Evolutionary conservation across 2,797 vertebrate genomes (phyloP), one percentile per base, ranked within the genome.

Genomic region (Margarornis squamiger): DNA sequence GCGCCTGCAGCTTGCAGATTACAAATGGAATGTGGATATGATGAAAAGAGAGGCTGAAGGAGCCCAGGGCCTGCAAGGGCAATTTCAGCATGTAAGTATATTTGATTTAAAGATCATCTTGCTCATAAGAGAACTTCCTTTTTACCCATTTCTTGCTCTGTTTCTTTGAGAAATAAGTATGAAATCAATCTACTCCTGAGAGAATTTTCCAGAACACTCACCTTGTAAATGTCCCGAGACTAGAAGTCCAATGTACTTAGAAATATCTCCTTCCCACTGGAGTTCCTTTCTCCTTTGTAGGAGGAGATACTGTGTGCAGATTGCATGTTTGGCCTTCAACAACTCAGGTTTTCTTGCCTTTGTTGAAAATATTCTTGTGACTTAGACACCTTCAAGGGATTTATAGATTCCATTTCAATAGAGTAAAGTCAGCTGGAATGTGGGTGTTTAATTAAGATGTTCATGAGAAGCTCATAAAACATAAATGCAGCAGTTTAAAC

Each of bases 1-100:
- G 81, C 97, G 98, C 49, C 88, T 99, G 81, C 98, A 99, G 94
- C 96, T 99, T 70, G 94, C 97, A 55, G 98, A 98, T 91, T 96
- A 98, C 67, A 98, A 96, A 91, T 96, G 94, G 81, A 97, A 93
- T 72, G 88, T 96, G 30, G 95, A 48, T 72, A 96, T 96, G 67
- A 58, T 97, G 91, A 95, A 91, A 62, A 97, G 94, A 67, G 97
- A 97, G 48, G 96, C 96, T 85, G 97, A 97, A 32, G 97, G 96
- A 93, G 75, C 87, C 29, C 96, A 96, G 52, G 91, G 45, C 36
- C 92, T 97, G 59, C 96, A 98, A 72, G 71, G 97, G 21, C 94
- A 98, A 58, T 86, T 96, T 89, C 96, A 97, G 72, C 96, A 97
- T 54, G 98, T 99, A 96, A 98, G 98, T 98, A 61, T 85, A 62